Conservation (phyloP, 1,140 invertebrate genomes). For the Aphelinus certus region DNA sequence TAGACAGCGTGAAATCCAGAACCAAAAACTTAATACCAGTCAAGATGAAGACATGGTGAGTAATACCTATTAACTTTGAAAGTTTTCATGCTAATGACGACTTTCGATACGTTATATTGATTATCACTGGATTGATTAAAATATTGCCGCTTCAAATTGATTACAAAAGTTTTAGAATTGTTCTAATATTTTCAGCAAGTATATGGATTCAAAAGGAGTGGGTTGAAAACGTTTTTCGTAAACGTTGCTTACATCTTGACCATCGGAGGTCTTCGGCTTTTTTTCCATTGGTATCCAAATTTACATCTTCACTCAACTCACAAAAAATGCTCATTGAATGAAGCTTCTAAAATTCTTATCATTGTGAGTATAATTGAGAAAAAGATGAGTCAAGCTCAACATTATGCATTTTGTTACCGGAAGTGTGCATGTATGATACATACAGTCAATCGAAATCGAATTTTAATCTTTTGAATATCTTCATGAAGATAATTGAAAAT, state of each 20-base stretch:
- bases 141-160: too few relatives aligned
- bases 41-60: constrained; percentile 59
- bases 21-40: constrained; percentile 55
- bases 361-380: constrained; percentile 68
- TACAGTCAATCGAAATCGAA: too few relatives aligned
- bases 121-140: too few relatives aligned
- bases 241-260: constrained; percentile 74
- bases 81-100: too few relatives aligned
- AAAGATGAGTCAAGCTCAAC: too few relatives aligned
- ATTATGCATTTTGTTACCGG: too few relatives aligned
- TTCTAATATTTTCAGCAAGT: constrained; percentile 67
- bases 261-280: constrained; percentile 78
- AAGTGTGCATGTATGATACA: too few relatives aligned
- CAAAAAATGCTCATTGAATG: constrained; percentile 72
- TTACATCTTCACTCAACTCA: constrained; percentile 81
- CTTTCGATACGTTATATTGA: too few relatives aligned
- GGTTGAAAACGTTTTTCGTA: constrained; percentile 65
- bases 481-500: too few relatives aligned
- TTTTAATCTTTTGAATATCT: too few relatives aligned
- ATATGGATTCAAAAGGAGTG: constrained; percentile 71
- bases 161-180: not conserved
- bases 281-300: constrained; percentile 89
- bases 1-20: constrained; percentile 50
- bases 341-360: constrained; percentile 81
- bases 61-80: not conserved